Evolutionary conservation across 1,140 invertebrate species (phyloP), one percentile per base, ranked within the genome.

Genomic region (Eurosta solidaginis): DNA sequence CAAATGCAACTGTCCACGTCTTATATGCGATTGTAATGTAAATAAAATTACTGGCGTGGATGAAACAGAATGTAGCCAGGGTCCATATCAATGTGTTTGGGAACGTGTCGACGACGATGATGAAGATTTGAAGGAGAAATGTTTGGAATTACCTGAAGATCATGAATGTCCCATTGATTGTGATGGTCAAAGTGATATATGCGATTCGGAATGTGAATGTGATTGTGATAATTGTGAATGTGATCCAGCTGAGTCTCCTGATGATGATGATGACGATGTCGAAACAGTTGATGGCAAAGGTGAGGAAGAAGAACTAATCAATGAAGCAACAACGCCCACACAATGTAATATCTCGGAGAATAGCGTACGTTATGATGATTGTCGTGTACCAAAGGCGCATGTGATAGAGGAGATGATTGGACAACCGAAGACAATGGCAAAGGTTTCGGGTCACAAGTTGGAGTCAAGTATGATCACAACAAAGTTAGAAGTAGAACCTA

Each of bases 31-130:
- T 12, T 63, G 75, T 40, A 63, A 79, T 25, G n/a, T 50, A 5
- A 44, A 81, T 0, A 73, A 42, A 6, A 80, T 45, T 14, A 22
- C 77, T 7, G 81, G 82, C 0, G 79, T 85, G 0, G 80, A 79
- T 0, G 81, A 81, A 17, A 84, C 83, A 3, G 85, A 85, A 22
- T 82, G 80, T 22, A 84, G 85, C 54, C 85, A 86, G 52, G 85
- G 85, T 0, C 83, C 85, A 0, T 86, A 81, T 44, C 76, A 80
- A 5, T 86, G 85, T 44, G 83, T 82, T 14, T 86, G 85, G 85
- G 22, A 83, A 33, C 74, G 36, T 29, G 76, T 80, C 0, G 80
- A 80, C 5, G 79, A 83, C 40, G 20, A 77, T 14, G 81, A 82
- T 7, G 49, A 76, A 33, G 81, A 73, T 42, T 33, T 73, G 20